phyloP scores from a whole-genome alignment of 2,797 vertebrate species.

The Lepidocolaptes lacrymiger region DNA sequence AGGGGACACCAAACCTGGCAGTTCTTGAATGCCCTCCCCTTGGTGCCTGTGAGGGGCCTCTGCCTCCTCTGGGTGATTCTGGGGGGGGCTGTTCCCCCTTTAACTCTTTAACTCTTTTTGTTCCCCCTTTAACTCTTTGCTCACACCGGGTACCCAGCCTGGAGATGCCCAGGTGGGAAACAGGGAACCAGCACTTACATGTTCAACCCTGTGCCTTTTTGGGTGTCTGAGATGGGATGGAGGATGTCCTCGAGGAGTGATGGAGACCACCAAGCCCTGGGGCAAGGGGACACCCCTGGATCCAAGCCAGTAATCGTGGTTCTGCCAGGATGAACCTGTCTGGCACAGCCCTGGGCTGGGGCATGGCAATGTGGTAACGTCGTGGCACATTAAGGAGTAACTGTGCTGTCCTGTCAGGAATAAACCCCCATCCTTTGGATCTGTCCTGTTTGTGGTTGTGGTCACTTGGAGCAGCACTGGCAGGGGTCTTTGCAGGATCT shows the following conservation, averaged over 20 bases:
- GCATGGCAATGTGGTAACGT: accelerated
- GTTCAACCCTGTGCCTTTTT: background rate
- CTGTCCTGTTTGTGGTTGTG: accelerated
- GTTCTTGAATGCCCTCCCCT: background rate
- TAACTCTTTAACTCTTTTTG: background rate
- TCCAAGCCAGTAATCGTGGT: accelerated
- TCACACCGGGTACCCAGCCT: background rate
- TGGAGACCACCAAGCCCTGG: background rate
- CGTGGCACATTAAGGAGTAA: background rate
- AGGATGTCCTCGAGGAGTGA: background rate
- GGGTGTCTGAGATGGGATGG: background rate
- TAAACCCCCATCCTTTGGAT: background rate
- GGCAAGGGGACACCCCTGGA: background rate
- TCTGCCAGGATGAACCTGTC: background rate
- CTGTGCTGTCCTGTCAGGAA: background rate
- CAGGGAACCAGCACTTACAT: accelerated
- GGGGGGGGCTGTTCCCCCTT: background rate
- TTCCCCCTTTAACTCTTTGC: background rate
- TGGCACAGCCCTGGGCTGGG: background rate
- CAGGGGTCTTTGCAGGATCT: background rate
- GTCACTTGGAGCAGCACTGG: background rate
- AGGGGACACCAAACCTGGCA: background rate
- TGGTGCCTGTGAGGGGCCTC: background rate
- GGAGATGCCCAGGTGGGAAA: background rate
- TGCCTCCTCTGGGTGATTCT: background rate